Evolutionary conservation across 2,797 vertebrate genomes (phyloP), one percentile per base, ranked within the genome.

Genomic region (Mico argentatus): DNA sequence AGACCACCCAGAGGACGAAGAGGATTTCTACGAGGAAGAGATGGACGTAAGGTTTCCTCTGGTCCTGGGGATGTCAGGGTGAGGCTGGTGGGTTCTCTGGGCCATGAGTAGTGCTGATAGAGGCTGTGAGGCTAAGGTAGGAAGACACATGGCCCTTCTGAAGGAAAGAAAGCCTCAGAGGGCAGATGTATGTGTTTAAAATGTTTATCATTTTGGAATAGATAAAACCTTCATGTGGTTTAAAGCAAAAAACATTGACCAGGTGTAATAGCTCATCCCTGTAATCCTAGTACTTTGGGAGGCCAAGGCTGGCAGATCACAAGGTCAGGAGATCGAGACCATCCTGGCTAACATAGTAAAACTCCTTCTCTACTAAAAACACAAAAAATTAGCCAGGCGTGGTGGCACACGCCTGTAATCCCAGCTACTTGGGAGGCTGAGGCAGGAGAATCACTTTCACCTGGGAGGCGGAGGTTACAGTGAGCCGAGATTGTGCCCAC

Each of bases 1-100:
- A 44, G 99, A 99, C 64, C 99, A 99, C 4, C 99, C 99, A 0
- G 99, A 99, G 14, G 99, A 99, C 0, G 99, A 99, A 5, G 99
- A 99, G 13, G 99, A 99, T 20, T 97, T 99, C 90, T 99, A 99
- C 0, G 99, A 99, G 8, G 99, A 99, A 0, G 99, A 99, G 1
- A 99, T 99, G 99, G 99, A 99, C 96, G 99, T 99, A 93, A 98
- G 98, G 1, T 1, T 30, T 79, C 8, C 73, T 84, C 4, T 4
- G 4, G 24, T 55, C 55, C 0, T 33, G 4, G 17, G 1, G 70
- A 3, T 7, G 5, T 1, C 0, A 17, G 52, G 61, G 3, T 50
- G 48, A 3, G 9, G 52, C 22, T 2, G 41, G 5, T 52, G 44
- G 72, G 50, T 26, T 26, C 59, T 33, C 30, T 3, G 61, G 41